phyloP scores from a whole-genome alignment of 2,888 invertebrate genomes.

The Sesamia inferens region DNA sequence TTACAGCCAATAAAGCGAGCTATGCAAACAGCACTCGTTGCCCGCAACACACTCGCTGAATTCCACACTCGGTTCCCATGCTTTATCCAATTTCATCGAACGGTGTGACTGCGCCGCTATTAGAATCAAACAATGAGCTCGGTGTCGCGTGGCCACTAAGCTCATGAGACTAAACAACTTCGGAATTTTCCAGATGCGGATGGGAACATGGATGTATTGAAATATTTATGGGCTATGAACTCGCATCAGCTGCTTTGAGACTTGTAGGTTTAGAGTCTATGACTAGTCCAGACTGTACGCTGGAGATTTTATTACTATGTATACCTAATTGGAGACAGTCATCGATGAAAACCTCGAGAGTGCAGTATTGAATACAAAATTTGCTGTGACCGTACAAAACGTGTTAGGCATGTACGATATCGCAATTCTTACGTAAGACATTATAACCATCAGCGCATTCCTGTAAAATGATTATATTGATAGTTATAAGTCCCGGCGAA shows the following conservation, averaged over 20 bases:
- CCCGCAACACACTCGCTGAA: constrained; percentile 80
- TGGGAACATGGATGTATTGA: constrained; percentile 64
- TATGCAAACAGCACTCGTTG: constrained; percentile 85
- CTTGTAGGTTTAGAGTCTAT: constrained; percentile 26
- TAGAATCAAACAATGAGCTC: constrained; percentile 84
- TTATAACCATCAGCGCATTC: constrained; percentile 78
- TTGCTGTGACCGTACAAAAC: constrained; percentile 69
- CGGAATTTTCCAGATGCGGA: constrained; percentile 78
- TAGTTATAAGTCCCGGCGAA: constrained; percentile 39
- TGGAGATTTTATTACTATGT: constrained; percentile 33
- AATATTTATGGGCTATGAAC: constrained; percentile 30
- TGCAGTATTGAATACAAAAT: constrained; percentile 75
- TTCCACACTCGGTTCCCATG: constrained; percentile 87
- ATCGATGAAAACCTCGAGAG: constrained; percentile 70
- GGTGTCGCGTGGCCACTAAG: constrained; percentile 82
- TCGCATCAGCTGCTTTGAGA: constrained; percentile 12
- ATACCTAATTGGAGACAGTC: constrained; percentile 62
- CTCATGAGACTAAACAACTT: constrained; percentile 78
- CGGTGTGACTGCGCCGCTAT: constrained; percentile 81
- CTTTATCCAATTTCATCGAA: constrained; percentile 89
- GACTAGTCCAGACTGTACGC: constrained; percentile 4
- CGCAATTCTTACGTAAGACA: constrained; percentile 77
- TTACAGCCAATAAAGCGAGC: constrained; percentile 88
- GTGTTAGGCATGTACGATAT: constrained; percentile 78
- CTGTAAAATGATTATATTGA: constrained; percentile 72